These are phyloP conservation scores for Spisula solida DNA, from an alignment of 2,888 invertebrate genomes.

Conservation along the genomic window DNA sequence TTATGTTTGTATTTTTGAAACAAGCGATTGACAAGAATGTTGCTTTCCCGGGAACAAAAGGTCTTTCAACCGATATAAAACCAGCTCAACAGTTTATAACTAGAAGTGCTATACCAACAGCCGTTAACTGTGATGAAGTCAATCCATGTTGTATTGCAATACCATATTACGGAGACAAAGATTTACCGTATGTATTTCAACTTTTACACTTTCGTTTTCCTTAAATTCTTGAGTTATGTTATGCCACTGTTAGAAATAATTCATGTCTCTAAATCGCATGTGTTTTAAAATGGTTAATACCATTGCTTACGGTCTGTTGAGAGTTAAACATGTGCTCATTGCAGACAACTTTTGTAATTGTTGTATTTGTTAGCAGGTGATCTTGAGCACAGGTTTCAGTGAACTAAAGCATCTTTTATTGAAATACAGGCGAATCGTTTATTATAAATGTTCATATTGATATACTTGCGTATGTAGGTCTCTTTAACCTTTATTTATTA, in stretches of 20 bases:
- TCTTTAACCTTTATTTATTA: no score
- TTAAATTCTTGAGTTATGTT: no score
- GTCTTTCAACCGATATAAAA: neutral
- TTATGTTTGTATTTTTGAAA: neutral
- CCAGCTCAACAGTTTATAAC: constrained; percentile 42
- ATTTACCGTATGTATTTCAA: constrained; percentile 5
- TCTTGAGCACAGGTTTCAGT: no score
- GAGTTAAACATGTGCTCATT: no score
- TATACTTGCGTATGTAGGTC: no score
- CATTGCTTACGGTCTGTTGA: neutral
- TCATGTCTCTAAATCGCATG: neutral
- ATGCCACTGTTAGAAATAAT: neutral
- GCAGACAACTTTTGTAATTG: no score
- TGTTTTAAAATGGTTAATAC: neutral
- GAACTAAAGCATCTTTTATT: no score
- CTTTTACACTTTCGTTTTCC: neutral
- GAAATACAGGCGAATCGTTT: no score
- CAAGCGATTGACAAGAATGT: neutral
- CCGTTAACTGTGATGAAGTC: constrained; percentile 32
- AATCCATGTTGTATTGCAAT: constrained; percentile 38
- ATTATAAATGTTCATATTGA: no score
- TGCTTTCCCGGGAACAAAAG: constrained; percentile 24
- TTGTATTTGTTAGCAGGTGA: no score
- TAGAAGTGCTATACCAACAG: constrained; percentile 31
- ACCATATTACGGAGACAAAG: constrained; percentile 43